Evolutionary conservation across 2,797 vertebrate genomes (phyloP), one percentile per base, ranked within the genome.

Genomic region (Acanthiza pusilla): DNA sequence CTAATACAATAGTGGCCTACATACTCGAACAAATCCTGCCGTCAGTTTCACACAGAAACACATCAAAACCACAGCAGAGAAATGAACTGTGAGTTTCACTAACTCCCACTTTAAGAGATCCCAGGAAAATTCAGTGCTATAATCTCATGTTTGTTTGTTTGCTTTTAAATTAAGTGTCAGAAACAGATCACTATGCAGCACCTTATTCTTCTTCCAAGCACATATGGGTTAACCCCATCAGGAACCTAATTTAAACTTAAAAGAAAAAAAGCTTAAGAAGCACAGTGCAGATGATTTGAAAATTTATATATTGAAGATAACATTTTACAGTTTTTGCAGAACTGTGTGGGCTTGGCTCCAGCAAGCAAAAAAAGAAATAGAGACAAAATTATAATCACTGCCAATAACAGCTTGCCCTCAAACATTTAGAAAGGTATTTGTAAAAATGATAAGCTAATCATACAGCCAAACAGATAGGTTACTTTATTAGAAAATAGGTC

Each of bases 1-100:
- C 98, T 97, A 98, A 98, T 98, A 98, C 98, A 98, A 98, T 98
- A 98, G 98, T 99, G 99, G 98, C 99, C 99, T 99, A 99, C 98
- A 99, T 99, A 98, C 98, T 96, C 96, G 40, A 91, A 97, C 98
- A 99, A 99, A 99, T 98, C 98, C 98, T 97, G 98, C 97, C 83
- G 88, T 97, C 96, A 92, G 88, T 98, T 97, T 96, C 86, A 91
- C 98, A 97, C 96, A 97, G 95, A 94, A 97, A 95, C 85, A 91
- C 95, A 97, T 83, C 96, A 97, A 96, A 93, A 95, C 91, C 57
- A 91, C 74, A 95, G 91, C 21, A 75, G 79, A 65, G 91, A 96
- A 26, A 84, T 48, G 42, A 23, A 88, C 73, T 57, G 72, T 20
- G 29, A 63, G 73, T 91, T 76, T 71, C 92, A 93, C 89, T 92